These are phyloP conservation scores for Sanderia malayensis DNA, from an alignment of 30 jellyfish, hydroid and myxozoan species.

Conservation along the genomic window DNA sequence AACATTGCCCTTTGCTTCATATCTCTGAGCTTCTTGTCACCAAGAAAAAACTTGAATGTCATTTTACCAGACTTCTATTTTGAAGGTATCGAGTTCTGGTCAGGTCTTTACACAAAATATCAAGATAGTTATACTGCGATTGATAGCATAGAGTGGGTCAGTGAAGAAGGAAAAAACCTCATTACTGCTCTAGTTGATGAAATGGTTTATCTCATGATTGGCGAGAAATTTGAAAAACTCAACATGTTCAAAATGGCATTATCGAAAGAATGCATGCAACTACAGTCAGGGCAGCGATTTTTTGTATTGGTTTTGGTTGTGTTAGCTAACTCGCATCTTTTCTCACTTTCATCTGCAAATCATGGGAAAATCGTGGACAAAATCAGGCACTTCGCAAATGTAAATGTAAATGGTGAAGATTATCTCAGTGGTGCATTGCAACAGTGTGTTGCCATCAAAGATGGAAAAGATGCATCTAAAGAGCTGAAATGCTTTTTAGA, in stretches of 20 bases:
- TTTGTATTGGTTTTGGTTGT: constrained; percentile 22
- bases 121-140: constrained; percentile 15
- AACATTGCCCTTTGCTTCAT: constrained; percentile 26
- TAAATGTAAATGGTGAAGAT: not conserved
- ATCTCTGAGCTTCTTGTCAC: constrained; percentile 26
- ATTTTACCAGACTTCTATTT: constrained; percentile 31
- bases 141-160: constrained; percentile 16
- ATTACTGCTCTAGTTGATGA: not conserved
- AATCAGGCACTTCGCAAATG: not conserved
- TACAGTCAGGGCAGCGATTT: constrained; percentile 20
- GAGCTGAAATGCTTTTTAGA: not conserved
- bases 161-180: not conserved
- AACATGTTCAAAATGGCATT: constrained; percentile 27
- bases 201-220: not conserved
- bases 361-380: not conserved
- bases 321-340: constrained; percentile 12
- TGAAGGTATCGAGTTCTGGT: constrained; percentile 44
- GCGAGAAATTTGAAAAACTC: not conserved
- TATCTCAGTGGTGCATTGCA: constrained; percentile 5
- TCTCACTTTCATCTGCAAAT: not conserved
- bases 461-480: constrained; percentile 4
- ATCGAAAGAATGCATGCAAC: not conserved
- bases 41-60: not conserved
- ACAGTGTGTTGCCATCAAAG: not conserved
- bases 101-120: constrained; percentile 5